Percentiles rank a stretch among this genome's conserved stretches.
Evolutionary conservation across 2,888 invertebrate genomes (phyloP).

Genomic region (Amphipoea oculea): DNA sequence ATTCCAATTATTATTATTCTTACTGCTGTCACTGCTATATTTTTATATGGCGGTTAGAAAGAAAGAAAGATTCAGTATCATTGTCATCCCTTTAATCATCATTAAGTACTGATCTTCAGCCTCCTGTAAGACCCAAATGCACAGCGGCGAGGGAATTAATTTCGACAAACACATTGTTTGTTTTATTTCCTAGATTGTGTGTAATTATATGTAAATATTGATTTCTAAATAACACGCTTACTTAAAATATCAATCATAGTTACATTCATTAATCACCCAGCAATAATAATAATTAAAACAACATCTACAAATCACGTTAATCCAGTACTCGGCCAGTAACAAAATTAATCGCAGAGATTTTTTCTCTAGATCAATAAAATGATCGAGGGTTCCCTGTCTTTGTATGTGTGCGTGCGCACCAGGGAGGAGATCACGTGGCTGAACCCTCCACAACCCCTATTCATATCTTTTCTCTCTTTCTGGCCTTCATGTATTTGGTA

Average conservation of each 20-base stretch:
- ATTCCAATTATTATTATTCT: background rate
- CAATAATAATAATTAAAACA: conserved; percentile 55
- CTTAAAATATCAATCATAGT: conserved; percentile 26
- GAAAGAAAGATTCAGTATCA: background rate
- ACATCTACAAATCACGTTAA: conserved; percentile 55
- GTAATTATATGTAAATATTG: conserved; percentile 26
- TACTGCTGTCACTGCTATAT: background rate
- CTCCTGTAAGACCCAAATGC: background rate
- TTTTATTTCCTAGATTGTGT: conserved; percentile 16
- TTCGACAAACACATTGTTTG: conserved; percentile 11
- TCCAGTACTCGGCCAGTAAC: conserved; percentile 66
- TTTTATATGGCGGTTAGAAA: background rate
- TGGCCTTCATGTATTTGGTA: conserved; percentile 36
- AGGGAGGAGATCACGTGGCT: conserved; percentile 83
- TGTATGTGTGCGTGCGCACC: conserved; percentile 77
- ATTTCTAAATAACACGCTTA: conserved; percentile 37
- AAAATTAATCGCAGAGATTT: conserved; percentile 78
- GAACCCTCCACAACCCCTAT: conserved; percentile 86
- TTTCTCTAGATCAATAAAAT: conserved; percentile 83
- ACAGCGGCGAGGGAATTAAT: background rate
- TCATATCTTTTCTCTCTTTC: conserved; percentile 73
- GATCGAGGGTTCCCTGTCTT: conserved; percentile 78
- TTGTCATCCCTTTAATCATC: background rate
- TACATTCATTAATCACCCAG: conserved; percentile 40
- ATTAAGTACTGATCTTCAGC: background rate